Evolutionary conservation across 1,140 invertebrate genomes (phyloP).

Genomic region (Drosophila aff.): DNA sequence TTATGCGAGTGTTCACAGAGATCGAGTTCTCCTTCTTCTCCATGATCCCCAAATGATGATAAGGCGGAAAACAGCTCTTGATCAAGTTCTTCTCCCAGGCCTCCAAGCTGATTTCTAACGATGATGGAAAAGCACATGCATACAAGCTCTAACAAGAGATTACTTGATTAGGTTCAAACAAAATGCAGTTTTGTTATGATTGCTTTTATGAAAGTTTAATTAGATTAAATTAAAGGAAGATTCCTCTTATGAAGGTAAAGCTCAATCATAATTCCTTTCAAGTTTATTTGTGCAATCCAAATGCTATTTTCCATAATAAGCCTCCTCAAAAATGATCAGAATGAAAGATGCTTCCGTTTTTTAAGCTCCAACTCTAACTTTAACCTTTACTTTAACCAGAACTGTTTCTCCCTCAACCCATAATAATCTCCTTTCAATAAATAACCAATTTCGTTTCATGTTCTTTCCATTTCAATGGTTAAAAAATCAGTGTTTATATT

Average conservation of each 20-base stretch:
- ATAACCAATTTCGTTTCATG: background rate
- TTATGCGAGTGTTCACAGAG: constrained; percentile 4
- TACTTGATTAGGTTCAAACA: background rate
- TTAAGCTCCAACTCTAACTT: background rate
- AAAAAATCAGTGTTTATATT: constrained; percentile 47
- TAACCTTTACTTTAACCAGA: no score
- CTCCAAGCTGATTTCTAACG: background rate
- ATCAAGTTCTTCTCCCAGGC: background rate
- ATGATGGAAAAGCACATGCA: background rate
- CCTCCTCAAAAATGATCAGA: background rate
- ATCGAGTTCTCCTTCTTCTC: constrained; percentile 12
- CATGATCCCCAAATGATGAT: constrained; percentile 7
- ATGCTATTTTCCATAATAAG: background rate
- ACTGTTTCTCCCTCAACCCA: no score
- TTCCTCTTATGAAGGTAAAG: background rate
- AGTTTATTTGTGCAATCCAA: background rate
- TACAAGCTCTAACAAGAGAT: background rate
- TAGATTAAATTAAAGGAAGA: no score
- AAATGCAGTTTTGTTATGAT: background rate
- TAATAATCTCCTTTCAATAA: background rate
- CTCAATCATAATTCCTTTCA: fast-evolving
- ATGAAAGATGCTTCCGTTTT: background rate
- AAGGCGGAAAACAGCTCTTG: background rate
- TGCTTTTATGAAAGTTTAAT: background rate
- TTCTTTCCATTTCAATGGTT: constrained; percentile 27